phyloP scores from a whole-genome alignment of 2,797 vertebrate genomes.

The Protosalanx chinensis region DNA sequence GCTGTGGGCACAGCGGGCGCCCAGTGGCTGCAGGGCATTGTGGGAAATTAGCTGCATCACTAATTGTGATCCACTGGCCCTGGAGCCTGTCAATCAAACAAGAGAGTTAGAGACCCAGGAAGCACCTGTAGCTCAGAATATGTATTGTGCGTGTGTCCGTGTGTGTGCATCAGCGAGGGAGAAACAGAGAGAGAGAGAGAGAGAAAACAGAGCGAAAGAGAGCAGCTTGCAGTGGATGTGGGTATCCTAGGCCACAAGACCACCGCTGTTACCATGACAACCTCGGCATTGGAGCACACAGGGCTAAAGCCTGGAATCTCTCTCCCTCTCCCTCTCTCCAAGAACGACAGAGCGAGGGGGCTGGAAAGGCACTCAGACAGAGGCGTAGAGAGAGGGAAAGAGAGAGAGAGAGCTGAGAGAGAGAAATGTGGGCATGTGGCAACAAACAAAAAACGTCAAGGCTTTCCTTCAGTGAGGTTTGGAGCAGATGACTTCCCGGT shows the following conservation, averaged over 20 bases:
- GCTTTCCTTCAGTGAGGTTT: no score
- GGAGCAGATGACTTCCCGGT: no score
- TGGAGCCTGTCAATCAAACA: constrained; percentile 70
- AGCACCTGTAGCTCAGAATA: constrained; percentile 71
- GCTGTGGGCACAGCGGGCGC: constrained; percentile 75
- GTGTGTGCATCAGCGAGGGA: constrained; percentile 35
- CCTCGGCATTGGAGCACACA: constrained; percentile 66
- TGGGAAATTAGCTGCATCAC: constrained; percentile 83
- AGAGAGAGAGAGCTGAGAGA: background rate
- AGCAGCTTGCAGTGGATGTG: constrained; percentile 32
- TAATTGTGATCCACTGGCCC: constrained; percentile 77
- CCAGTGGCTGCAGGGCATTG: constrained; percentile 82
- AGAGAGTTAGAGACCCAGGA: constrained; percentile 66
- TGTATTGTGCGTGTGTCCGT: constrained; percentile 45
- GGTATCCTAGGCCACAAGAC: constrained; percentile 72
- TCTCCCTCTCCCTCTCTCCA: constrained; percentile 4
- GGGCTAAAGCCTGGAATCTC: constrained; percentile 67
- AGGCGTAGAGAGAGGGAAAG: background rate
- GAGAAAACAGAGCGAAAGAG: background rate
- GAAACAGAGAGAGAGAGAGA: constrained; percentile 28
- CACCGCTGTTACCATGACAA: constrained; percentile 75
- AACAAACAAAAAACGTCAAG: no score
- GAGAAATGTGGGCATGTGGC: background rate
- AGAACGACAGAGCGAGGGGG: background rate
- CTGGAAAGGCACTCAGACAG: background rate